Base-by-base conservation (phyloP, 1,140 invertebrate genomes). In the Episyrphus balteatus region DNA sequence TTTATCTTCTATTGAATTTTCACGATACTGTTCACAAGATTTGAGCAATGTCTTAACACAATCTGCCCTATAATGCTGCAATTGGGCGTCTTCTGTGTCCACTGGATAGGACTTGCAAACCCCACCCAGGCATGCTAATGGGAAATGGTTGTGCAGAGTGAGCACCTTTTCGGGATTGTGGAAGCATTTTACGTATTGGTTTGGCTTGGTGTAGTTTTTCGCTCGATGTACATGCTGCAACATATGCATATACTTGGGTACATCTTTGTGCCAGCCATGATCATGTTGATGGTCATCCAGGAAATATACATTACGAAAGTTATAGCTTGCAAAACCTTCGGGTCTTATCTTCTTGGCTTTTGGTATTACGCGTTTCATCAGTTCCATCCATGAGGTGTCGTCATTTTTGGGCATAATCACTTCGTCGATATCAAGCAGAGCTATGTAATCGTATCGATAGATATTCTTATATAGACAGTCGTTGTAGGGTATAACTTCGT, bases 401-500 rank as follows among this genome's bases (percentile, higher is more conserved):
- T 83, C 78, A 51, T 83, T 77, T 15, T 92, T 72, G 2, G 92
- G 92, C 82, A 96, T 92, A 51, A 96, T 94, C 34, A 96, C 84
- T 68, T 97, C 92, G 66, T 97, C 92, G 36, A 91, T 88, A 59
- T 97, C 93, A 18, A 96, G 70, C 12, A 97, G 70, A 0, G 86
- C 88, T 31, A 96, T 83, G 70, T 92, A 94, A 44, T 90, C 81
- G 64, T 94, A 95, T 36, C 81, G 75, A 62, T 93, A 92, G 70
- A 93, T 78, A 62, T 94, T 88, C 55, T 92, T 85, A 70, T 97
- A 96, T 6, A 97, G 74, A 60, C 93, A 97, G 63, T 97, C 93
- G 68, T 97, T 97, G 73, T 96, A 96, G 1, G 93, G 92, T 54
- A 97, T 93, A 33, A 97, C 74, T 67, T 97, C 92, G 68, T 95